Conservation (phyloP, 35 echinoderm and acorn worm genomes). For the Diadema setosum region DNA sequence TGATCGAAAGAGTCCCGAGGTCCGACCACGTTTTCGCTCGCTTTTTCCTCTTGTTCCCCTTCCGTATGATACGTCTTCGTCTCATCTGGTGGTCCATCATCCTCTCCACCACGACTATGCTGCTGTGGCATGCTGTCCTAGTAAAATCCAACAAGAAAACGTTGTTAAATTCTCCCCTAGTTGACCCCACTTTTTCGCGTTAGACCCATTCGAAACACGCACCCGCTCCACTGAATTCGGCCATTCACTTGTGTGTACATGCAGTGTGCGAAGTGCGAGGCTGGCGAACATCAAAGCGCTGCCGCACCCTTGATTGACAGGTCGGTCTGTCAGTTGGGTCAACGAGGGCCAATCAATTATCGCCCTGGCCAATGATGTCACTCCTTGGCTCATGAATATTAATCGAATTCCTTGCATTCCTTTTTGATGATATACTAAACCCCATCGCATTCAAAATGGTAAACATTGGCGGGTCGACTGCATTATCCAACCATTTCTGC, state of each 20-base stretch:
- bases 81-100: constrained; percentile 63
- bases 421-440: constrained; percentile 16
- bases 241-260: constrained; percentile 77
- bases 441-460: neutral
- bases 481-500: neutral
- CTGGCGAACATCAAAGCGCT: constrained; percentile 73
- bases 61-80: constrained; percentile 68
- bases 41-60: constrained; percentile 75
- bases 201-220: constrained; percentile 39
- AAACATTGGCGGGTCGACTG: neutral
- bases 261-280: constrained; percentile 48
- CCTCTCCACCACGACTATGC: constrained; percentile 67
- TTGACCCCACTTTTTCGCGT: constrained; percentile 71
- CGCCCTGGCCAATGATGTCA: constrained; percentile 47
- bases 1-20: constrained; percentile 65
- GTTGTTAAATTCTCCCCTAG: constrained; percentile 61
- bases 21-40: constrained; percentile 61
- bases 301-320: constrained; percentile 69
- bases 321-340: constrained; percentile 64
- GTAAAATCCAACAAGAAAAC: constrained; percentile 70
- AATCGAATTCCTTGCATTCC: constrained; percentile 37
- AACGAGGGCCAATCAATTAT: constrained; percentile 71
- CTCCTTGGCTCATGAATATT: constrained; percentile 50
- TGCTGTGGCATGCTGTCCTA: constrained; percentile 60
- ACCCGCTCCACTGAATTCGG: constrained; percentile 45